Percentiles rank a stretch among this genome's conserved stretches.
Evolutionary conservation across 2,113 vertebrate genomes (phyloP).

Genomic region (Diphyllodes magnificus): DNA sequence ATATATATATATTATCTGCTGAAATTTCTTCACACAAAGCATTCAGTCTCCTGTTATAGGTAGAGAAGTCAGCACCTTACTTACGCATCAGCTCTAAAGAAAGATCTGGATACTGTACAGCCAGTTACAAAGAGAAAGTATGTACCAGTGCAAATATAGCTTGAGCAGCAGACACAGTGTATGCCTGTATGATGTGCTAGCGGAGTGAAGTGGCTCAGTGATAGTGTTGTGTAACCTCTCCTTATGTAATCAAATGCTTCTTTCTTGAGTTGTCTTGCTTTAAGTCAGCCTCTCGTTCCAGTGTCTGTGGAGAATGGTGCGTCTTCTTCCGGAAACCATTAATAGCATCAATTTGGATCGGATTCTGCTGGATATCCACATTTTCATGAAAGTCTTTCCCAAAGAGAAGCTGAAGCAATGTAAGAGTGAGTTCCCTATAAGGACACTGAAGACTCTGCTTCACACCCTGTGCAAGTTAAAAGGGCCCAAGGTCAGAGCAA

Average conservation of each 20-base stretch:
- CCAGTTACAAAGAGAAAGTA: background rate
- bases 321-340: slow-evolving; percentile 90
- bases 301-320: slow-evolving; percentile 98
- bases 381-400: slow-evolving; percentile 97
- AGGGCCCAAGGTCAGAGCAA: slow-evolving; percentile 84
- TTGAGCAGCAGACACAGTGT: background rate
- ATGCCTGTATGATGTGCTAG: background rate
- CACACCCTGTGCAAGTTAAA: slow-evolving; percentile 93
- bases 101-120: background rate
- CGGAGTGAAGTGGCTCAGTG: background rate
- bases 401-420: slow-evolving; percentile 96
- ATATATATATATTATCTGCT: background rate
- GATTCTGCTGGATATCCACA: slow-evolving; percentile 92
- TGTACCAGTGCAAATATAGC: background rate
- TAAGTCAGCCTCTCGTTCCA: slow-evolving; percentile 38
- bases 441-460: slow-evolving; percentile 92
- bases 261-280: background rate
- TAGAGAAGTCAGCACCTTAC: background rate
- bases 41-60: background rate
- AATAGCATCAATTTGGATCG: slow-evolving; percentile 93
- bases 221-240: background rate
- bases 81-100: background rate
- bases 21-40: background rate
- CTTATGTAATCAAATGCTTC: background rate
- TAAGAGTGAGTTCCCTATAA: slow-evolving; percentile 92